Conservation (phyloP, 1,140 invertebrate species). For the Sycobia sp. region DNA sequence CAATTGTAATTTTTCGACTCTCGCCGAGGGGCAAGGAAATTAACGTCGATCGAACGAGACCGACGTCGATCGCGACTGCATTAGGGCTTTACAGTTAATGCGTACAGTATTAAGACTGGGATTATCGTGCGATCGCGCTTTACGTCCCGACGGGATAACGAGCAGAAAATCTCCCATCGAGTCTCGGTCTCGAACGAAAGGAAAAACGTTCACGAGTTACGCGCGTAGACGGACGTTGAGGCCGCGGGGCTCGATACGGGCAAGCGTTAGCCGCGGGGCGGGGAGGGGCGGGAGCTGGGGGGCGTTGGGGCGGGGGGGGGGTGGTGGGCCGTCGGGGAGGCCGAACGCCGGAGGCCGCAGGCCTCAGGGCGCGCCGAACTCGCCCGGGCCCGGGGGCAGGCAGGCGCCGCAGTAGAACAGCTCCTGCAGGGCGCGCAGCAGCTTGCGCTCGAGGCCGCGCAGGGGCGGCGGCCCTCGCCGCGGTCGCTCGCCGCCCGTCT, state of each 20-base stretch:
- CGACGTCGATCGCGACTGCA: neutral
- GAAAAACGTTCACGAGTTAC: too few species aligned
- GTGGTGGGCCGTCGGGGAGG: neutral
- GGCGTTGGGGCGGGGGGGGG: neutral
- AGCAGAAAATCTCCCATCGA: too few species aligned
- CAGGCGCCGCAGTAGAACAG: constrained; percentile 51
- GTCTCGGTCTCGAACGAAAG: too few species aligned
- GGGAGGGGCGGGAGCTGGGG: neutral
- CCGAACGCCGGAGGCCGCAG: neutral
- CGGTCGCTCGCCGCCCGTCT: too few species aligned
- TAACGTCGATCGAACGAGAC: neutral
- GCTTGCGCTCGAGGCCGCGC: constrained; percentile 41
- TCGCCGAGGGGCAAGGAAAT: too few species aligned
- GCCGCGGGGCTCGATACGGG: neutral
- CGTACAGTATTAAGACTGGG: too few species aligned
- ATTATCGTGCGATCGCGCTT: too few species aligned
- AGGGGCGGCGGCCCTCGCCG: neutral
- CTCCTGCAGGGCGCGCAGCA: constrained; percentile 46
- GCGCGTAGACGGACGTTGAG: neutral
- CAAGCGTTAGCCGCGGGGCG: neutral
- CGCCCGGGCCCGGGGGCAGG: constrained; percentile 31
- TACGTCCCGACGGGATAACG: too few species aligned
- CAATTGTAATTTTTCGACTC: too few species aligned
- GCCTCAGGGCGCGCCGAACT: neutral
- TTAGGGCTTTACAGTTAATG: too few species aligned